Evolutionary conservation across 2,113 vertebrate species (phyloP), one percentile per base, ranked within the genome.

Genomic region (Callaeas wilsoni): DNA sequence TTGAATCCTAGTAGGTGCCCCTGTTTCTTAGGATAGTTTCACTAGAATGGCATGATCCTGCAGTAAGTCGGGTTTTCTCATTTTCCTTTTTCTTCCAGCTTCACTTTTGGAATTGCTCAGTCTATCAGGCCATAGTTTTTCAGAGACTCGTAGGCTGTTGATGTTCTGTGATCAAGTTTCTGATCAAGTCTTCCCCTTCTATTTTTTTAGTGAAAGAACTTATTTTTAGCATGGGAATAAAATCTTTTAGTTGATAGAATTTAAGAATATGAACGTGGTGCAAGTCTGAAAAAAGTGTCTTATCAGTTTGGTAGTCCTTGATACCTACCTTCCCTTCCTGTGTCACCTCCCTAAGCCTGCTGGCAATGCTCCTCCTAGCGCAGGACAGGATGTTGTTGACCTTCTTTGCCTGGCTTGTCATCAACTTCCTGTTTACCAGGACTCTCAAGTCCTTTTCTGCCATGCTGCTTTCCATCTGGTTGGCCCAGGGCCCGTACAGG

Each of bases 401-500:
- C 7, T 7, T 7, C 32, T 76, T 67, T 70, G 21, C 42, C 13
- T 84, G n/a, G 13, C 33, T 83, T n/a, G 13, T 41, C 35, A 9
- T 70, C 33, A 32, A 5, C 26, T 70, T 46, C 12, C 4, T 33
- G 16, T 69, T 33, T 46, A 2, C 16, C 6, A 41, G 12, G 60
- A n/a, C 26, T 27, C 7, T 21, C 26, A 35, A n/a, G 14, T 64
- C 20, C 9, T 65, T 68, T 85, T 26, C 29, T 95, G 41, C 33
- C 22, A 46, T 50, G 41, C 21, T 78, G 16, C 25, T 82, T 73
- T 76, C 37, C 30, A 62, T 19, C 20, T 76, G 47, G 3, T 71
- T 6, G 4, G 16, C 53, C 20, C 27, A 29, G 41, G 17, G 46
- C 44, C 25, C 69, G 4, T 60, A 12, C 0, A 0, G 9, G n/a